phyloP scores from a whole-genome alignment of 2,113 vertebrate genomes.

The Zosterops pallidus region DNA sequence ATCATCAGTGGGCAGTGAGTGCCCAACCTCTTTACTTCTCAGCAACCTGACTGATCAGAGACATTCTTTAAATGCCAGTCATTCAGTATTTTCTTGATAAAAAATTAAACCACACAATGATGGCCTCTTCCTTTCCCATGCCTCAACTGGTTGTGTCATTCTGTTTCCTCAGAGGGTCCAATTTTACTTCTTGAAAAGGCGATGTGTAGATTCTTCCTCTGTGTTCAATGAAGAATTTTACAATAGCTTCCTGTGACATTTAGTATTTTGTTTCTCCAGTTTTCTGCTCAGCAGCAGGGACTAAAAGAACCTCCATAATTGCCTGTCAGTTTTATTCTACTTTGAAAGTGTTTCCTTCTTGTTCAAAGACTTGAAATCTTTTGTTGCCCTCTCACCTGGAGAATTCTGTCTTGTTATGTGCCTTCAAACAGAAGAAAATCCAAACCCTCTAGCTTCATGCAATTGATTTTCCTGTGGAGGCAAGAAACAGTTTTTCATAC shows the following conservation, averaged over 20 bases:
- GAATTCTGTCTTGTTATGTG: background rate
- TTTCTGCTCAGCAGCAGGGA: background rate
- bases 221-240: background rate
- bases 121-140: background rate
- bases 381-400: background rate
- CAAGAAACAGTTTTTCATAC: background rate
- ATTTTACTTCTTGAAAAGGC: background rate
- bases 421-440: background rate
- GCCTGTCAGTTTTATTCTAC: background rate
- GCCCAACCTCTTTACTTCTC: background rate
- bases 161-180: background rate
- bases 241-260: background rate
- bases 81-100: background rate
- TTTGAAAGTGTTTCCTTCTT: background rate
- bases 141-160: background rate
- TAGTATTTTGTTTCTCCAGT: background rate
- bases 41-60: background rate
- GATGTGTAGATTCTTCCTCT: background rate
- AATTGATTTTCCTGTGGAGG: background rate
- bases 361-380: background rate
- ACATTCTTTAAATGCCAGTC: background rate
- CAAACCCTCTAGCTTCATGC: background rate
- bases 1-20: background rate
- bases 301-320: background rate
- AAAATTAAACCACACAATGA: background rate